Evolutionary conservation across 2,113 vertebrate genomes (phyloP).

Genomic region (Alligator mississippiensis): DNA sequence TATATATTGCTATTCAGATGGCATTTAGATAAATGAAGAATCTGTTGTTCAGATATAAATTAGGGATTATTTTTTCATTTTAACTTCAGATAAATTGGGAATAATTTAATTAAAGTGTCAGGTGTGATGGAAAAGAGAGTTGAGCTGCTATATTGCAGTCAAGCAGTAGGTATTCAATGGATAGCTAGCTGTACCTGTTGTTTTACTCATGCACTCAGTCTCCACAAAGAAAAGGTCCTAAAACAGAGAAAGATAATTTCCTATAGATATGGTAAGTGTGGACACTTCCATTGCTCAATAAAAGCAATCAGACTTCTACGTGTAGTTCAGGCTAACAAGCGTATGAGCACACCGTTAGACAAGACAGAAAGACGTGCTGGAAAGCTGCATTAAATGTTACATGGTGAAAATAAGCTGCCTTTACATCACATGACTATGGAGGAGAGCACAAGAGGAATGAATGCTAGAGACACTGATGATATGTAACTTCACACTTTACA

Average conservation of each 20-base stretch:
- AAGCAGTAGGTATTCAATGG: not conserved
- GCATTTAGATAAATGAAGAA: not conserved
- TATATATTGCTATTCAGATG: not conserved
- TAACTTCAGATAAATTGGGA: not conserved
- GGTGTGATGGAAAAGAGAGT: not conserved
- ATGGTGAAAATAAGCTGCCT: not conserved
- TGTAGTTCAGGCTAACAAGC: not conserved
- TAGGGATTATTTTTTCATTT: not conserved
- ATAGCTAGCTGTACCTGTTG: not conserved
- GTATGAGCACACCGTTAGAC: not conserved
- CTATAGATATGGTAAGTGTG: not conserved
- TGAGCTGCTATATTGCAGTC: rapidly evolving
- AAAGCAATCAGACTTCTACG: not conserved
- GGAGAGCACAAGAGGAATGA: not conserved
- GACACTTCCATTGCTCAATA: not conserved
- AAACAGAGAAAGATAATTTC: not conserved
- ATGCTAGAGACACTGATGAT: not conserved
- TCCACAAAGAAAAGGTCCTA: not conserved
- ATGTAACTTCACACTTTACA: not conserved
- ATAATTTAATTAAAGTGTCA: not conserved
- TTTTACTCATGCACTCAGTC: not conserved
- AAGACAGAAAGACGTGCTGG: not conserved
- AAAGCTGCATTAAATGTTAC: not conserved
- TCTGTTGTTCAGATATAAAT: not conserved
- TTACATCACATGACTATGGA: not conserved